phyloP scores from a whole-genome alignment of 1,140 invertebrate species.

The Drosophila lacertosa region DNA sequence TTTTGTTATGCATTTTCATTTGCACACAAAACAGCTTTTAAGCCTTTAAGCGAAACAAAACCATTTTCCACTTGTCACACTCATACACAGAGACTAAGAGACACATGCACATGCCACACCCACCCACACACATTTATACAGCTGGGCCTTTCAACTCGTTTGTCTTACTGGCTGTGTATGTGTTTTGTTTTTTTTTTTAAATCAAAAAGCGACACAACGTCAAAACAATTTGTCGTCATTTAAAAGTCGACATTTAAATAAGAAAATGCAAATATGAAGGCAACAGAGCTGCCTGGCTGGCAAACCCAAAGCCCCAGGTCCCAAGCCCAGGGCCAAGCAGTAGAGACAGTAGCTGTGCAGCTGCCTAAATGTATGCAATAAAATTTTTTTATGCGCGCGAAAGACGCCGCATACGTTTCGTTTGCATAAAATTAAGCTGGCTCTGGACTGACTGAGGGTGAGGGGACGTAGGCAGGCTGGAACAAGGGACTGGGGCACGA shows the following conservation, averaged over 20 bases:
- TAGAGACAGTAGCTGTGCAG: constrained; percentile 38
- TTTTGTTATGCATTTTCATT: constrained; percentile 35
- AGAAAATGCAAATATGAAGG: constrained; percentile 77
- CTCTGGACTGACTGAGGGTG: constrained; percentile 35
- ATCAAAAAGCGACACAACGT: constrained; percentile 81
- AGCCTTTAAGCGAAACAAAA: constrained; percentile 60
- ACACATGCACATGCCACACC: constrained; percentile 16
- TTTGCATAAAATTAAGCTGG: constrained; percentile 76
- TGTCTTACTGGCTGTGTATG: constrained; percentile 45
- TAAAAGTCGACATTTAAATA: constrained; percentile 83
- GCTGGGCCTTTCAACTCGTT: constrained; percentile 60
- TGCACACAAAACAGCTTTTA: constrained; percentile 58
- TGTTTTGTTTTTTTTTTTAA: constrained; percentile 58
- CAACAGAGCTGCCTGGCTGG: constrained; percentile 12
- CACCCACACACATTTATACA: constrained; percentile 15
- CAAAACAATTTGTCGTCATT: constrained; percentile 82
- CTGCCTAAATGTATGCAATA: constrained; percentile 78
- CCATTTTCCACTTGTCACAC: constrained; percentile 59
- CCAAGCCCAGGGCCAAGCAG: constrained; percentile 8
- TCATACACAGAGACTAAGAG: constrained; percentile 14
- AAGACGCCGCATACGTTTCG: constrained; percentile 73
- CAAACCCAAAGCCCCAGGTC: not conserved
- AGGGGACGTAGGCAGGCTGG: not conserved
- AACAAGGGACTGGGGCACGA: not conserved
- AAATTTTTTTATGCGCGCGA: constrained; percentile 72